Percentiles rank a stretch among this genome's conserved stretches.
Conservation (phyloP, 2,888 invertebrate genomes). For the Tortricodes alternella region DNA sequence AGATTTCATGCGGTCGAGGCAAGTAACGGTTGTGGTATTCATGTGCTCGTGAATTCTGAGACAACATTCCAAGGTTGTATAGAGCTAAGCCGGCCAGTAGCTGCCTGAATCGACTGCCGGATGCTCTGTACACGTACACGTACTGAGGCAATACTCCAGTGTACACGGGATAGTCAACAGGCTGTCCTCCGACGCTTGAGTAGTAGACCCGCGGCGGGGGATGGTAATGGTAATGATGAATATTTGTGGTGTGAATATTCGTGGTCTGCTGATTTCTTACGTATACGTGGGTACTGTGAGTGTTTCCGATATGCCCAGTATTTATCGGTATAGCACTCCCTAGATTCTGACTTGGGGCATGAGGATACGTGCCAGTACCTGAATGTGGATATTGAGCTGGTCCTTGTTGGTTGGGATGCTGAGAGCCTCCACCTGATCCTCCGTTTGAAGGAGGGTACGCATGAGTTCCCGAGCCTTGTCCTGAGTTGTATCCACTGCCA, state of each 20-base stretch:
- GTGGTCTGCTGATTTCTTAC: conserved; percentile 5
- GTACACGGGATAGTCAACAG: conserved; percentile 2
- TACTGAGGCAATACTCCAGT: conserved; percentile 3
- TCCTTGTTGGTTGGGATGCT: background rate
- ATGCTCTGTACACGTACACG: conserved; percentile 11
- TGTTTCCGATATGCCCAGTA: background rate
- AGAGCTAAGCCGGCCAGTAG: conserved; percentile 16
- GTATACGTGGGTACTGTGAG: background rate
- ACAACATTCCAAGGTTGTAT: conserved; percentile 13
- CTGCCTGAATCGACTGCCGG: conserved; percentile 9
- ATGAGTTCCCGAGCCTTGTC: background rate
- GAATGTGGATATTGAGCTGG: no score
- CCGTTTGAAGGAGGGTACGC: background rate
- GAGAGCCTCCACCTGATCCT: background rate
- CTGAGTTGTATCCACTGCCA: background rate
- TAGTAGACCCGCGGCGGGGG: conserved; percentile 1
- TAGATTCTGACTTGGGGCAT: background rate
- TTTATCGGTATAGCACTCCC: no score
- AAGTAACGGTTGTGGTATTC: background rate
- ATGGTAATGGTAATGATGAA: conserved; percentile 6
- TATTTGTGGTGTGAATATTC: background rate
- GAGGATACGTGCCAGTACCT: background rate
- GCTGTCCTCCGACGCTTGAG: background rate
- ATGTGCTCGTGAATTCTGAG: background rate
- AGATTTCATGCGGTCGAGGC: background rate